Evolutionary conservation across 2,113 vertebrate genomes (phyloP), one percentile per base, ranked within the genome.

Genomic region (Misgurnus anguillicaudatus): DNA sequence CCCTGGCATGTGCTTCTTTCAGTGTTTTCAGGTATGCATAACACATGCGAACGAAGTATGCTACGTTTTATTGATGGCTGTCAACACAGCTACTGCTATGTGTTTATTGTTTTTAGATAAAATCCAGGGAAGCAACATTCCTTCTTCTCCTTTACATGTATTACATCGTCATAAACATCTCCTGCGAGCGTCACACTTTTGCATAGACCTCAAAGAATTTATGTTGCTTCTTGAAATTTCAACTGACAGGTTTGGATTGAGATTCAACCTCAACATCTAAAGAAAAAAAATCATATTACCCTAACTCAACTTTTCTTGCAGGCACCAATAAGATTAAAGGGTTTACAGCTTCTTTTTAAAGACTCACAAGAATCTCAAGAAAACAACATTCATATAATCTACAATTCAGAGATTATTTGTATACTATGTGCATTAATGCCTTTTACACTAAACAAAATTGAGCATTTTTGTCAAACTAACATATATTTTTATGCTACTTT

Each of bases 51-150:
- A 38, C 55, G 14, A 39, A 19, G 53, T 57, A 17, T 55, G 53
- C 16, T 9, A 53, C 13, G 5, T 55, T 16, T 55, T 4, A 55
- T 38, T 38, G 16, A 71, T 9, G 2, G 31, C 9, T 41, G 69
- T 74, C 71, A 73, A 21, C 55, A 4, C 10, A 31, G 17, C 5
- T 6, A 72, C 36, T 1, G 51, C 53, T 42, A 38, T 24, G 36
- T 14, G 3, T 9, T 16, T n/a, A 14, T 16, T 45, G 41, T 17
- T 11, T 61, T 45, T 10, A 61, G 71, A 17, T 47, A 6, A 10
- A 61, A 61, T 61, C 71, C 21, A 45, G 71, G 14, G 41, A 45
- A 31, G 47, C 71, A 47, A 42, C 71, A 74, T 74, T 74, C 71
- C 71, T 74, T 2, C 19, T 19, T 1, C n/a, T 55, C 0, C 16